These are phyloP conservation scores for Taeniopygia guttata DNA, from an alignment of 2,797 vertebrate species.

Conservation along the genomic window DNA sequence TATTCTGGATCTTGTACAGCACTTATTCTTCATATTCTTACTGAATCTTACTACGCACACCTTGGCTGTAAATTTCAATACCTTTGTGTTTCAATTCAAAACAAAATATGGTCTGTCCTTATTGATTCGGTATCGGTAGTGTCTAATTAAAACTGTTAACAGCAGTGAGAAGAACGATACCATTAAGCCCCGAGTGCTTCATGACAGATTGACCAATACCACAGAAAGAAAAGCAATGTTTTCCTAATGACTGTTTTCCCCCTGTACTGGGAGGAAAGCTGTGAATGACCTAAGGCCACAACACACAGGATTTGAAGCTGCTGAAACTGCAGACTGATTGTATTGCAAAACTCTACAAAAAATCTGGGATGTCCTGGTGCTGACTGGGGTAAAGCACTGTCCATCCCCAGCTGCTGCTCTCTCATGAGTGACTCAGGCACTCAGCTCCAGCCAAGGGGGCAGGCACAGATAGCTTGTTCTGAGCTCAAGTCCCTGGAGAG, in stretches of 20 bases:
- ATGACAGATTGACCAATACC: background rate
- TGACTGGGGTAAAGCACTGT: too few relatives aligned
- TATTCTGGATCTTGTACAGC: background rate
- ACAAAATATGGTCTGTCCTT: background rate
- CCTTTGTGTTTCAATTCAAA: background rate
- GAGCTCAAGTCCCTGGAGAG: background rate
- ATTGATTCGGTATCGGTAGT: background rate
- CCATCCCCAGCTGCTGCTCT: background rate
- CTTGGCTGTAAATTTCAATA: background rate
- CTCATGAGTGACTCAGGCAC: background rate
- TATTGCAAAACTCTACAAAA: fast-evolving
- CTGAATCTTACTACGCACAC: background rate
- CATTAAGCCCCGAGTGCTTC: background rate
- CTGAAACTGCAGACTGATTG: background rate
- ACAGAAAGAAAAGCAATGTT: background rate
- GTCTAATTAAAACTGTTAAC: background rate
- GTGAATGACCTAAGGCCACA: background rate
- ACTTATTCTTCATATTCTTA: background rate
- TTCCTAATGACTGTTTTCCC: fast-evolving
- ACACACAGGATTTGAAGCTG: background rate
- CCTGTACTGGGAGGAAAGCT: background rate
- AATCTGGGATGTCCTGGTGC: background rate
- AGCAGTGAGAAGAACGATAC: background rate
- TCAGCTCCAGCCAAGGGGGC: background rate
- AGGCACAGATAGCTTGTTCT: background rate